A percentile compares a stretch with the other conserved stretches of the same genome.
Evolutionary conservation across 2,888 invertebrate species (phyloP).

Genomic region (Calameuta idolon): DNA sequence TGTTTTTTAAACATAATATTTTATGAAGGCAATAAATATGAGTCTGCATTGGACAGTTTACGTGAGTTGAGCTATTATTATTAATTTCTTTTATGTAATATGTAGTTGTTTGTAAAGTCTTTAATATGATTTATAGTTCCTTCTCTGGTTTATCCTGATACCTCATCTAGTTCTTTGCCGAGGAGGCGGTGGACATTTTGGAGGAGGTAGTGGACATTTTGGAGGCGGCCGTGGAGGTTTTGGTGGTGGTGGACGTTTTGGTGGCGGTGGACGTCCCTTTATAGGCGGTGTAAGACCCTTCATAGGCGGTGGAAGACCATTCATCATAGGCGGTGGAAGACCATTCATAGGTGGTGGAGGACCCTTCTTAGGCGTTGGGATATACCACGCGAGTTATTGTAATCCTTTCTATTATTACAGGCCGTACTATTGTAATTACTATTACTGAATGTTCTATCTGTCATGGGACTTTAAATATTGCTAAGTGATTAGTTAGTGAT

Average conservation of each 20-base stretch:
- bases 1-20: neutral
- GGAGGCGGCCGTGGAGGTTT: neutral
- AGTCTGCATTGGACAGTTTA: neutral
- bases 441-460: constrained; percentile 7
- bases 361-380: neutral
- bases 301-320: too few relatives aligned
- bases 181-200: neutral
- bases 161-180: neutral
- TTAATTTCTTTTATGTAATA: neutral
- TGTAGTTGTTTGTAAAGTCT: neutral
- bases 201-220: neutral
- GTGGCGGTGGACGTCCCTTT: neutral
- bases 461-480: neutral
- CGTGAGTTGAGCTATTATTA: neutral
- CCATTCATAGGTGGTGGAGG: neutral
- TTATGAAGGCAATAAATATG: neutral
- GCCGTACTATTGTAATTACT: neutral
- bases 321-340: too few relatives aligned
- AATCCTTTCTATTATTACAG: constrained; percentile 2
- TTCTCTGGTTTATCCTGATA: neutral
- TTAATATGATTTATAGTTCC: neutral
- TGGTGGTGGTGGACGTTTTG: neutral
- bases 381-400: neutral
- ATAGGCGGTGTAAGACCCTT: too few relatives aligned
- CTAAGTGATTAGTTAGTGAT: neutral